Evolutionary conservation across 2,797 vertebrate species (phyloP).

Genomic region (Thamnophis elegans): DNA sequence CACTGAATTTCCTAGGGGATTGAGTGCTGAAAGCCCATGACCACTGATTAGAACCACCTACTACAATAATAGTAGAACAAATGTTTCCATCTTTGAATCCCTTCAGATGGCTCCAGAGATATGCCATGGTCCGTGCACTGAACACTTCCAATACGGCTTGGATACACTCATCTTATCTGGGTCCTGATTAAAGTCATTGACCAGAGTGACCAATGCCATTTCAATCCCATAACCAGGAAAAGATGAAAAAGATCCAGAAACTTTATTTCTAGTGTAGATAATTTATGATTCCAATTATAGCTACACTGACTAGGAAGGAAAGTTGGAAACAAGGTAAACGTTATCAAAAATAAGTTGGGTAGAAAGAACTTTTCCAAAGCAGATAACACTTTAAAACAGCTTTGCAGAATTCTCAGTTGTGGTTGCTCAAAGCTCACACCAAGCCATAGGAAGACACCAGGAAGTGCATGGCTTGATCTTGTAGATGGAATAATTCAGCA

Average conservation of each 20-base stretch:
- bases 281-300: neutral
- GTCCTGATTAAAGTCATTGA: neutral
- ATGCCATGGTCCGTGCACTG: neutral
- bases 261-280: neutral
- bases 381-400: too few relatives aligned
- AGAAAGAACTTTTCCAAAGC: too few relatives aligned
- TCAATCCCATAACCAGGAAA: neutral
- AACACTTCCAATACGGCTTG: neutral
- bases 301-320: too few relatives aligned
- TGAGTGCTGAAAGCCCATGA: neutral
- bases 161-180: neutral
- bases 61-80: neutral
- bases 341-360: too few relatives aligned
- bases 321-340: too few relatives aligned
- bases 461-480: neutral
- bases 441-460: neutral
- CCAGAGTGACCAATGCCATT: neutral
- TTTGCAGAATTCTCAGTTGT: neutral
- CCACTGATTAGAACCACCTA: neutral
- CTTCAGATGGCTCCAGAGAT: neutral
- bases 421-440: neutral
- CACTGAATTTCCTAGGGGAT: neutral
- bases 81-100: neutral
- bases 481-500: neutral
- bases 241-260: neutral